Base-by-base conservation (phyloP, 2,113 vertebrate genomes). In the Montifringilla adamsi region DNA sequence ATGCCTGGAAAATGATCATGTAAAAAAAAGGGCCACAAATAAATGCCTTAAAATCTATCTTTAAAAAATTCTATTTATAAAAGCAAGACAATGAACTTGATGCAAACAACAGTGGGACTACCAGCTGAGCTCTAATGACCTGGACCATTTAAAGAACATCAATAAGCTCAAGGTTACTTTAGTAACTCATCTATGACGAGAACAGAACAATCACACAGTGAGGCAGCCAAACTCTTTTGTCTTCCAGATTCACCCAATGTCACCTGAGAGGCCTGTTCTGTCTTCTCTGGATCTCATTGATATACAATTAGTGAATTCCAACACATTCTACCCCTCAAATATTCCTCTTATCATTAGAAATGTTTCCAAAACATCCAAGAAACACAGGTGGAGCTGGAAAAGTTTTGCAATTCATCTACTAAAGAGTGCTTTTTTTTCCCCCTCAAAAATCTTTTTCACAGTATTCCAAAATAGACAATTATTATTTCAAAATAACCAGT, bases 351-450 rank as follows among this genome's bases (percentile, higher is more conserved):
- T 53, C 63, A 30, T 59, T 78, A 82, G 9, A 84, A 44, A 73
- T 56, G 10, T 69, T 78, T 64, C 62, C 77, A 39, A 92, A 92
- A 62, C 47, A 83, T 33, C 44, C 80, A 93, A 76, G 84, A 88
- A 50, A 87, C 37, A 59, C 46, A 62, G 55, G 8, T n/a, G 35
- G 43, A 63, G 49, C 41, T 72, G 43, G 49, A 89, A 88, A 62
- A 66, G 6, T 37, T 79, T 69, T n/a, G 41, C 17, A 68, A 33
- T 33, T 67, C 17, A 27, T 66, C 21, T 62, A 23, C 56, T 74
- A 39, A 37, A 90, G 46, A 64, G 4, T 3, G 9, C 10, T 21
- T 53, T 31, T 60, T 30, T 33, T 27, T 1, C 0, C 0, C 0
- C 5, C 31, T 43, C 56, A 37, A 90, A 72, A 94, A 64, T 46